Base-by-base conservation (phyloP, 2,888 invertebrate genomes). In the Cheilosia grossa region DNA sequence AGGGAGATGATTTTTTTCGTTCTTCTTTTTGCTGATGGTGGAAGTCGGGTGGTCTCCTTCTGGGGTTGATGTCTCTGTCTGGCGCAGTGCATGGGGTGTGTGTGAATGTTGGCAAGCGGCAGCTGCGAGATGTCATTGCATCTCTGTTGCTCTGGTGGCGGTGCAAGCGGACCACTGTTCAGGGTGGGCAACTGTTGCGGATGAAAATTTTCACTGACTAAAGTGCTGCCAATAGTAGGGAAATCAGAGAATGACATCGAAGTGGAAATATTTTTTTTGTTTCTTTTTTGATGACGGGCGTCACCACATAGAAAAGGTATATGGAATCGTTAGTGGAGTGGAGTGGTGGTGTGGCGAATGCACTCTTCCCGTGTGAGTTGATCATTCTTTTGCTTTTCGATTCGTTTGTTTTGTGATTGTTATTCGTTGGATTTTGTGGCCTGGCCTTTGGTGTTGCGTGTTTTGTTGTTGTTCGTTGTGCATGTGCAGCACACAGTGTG, bases 331-430 rank as follows among this genome's bases (percentile, higher is more conserved):
- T n/a, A 47, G 54, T 75, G 37, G 17, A 54, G 51, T 44, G 44
- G 33, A 54, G 69, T 54, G 37, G 44, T 13, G n/a, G 69, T 63
- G 70, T 70, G 44, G 59, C 54, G 69, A 73, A 61, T 70, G 85
- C 75, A 72, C 51, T 44, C 67, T 80, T 69, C 69, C 80, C 51
- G 80, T 79, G 74, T 83, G 80, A 83, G 83, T 83, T 77, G 81
- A 85, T 81, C 80, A 85, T 81, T 85, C 80, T 75, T 85, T 77
- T 74, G 83, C 58, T 70, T 79, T 74, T 83, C 37, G 53, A 64
- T 56, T 58, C 49, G 73, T 83, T 83, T 85, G 81, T 77, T 75
- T 85, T 85, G 81, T 72, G 81, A 80, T 77, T 81, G 66, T 63
- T 67, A 77, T 85, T 85, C 85, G 70, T 85, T 83, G 51, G 27